Evolutionary conservation across 2,113 vertebrate genomes (phyloP).

Genomic region (Machaerirhynchus nigripectus): DNA sequence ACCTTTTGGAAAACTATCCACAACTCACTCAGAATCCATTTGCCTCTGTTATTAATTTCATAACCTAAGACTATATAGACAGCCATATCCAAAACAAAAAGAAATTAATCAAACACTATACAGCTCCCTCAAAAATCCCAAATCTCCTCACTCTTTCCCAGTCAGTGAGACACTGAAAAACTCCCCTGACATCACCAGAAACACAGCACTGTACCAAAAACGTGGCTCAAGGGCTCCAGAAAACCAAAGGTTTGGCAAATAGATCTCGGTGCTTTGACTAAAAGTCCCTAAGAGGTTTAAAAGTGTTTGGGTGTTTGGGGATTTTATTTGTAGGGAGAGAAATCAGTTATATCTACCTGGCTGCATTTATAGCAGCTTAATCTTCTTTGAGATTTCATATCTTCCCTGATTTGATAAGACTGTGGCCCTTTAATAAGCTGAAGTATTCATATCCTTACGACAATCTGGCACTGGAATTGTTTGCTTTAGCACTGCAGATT

Average conservation of each 20-base stretch:
- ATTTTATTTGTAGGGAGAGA: not conserved
- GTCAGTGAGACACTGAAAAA: not conserved
- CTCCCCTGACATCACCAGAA: not conserved
- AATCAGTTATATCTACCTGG: not conserved
- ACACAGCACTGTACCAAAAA: not conserved
- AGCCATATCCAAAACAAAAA: not conserved
- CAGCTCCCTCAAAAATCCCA: not conserved
- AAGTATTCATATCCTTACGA: conserved; percentile 31
- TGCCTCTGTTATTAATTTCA: not conserved
- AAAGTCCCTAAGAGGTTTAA: not conserved
- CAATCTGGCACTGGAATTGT: conserved; percentile 56
- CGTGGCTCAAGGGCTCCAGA: not conserved
- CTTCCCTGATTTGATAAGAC: conserved; percentile 15
- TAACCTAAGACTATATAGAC: not conserved
- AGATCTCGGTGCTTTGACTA: not conserved
- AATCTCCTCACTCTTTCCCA: not conserved
- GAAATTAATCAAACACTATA: not conserved
- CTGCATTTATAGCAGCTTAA: not conserved
- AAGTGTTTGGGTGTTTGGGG: not conserved
- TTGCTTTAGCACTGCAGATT: conserved; percentile 66
- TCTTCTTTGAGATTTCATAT: not conserved
- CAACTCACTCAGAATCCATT: not conserved
- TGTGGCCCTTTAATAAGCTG: conserved; percentile 23
- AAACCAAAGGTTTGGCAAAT: not conserved
- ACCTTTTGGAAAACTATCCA: not conserved